Conservation (phyloP, 2,888 invertebrate species). For the Eupeodes latifasciatus region DNA sequence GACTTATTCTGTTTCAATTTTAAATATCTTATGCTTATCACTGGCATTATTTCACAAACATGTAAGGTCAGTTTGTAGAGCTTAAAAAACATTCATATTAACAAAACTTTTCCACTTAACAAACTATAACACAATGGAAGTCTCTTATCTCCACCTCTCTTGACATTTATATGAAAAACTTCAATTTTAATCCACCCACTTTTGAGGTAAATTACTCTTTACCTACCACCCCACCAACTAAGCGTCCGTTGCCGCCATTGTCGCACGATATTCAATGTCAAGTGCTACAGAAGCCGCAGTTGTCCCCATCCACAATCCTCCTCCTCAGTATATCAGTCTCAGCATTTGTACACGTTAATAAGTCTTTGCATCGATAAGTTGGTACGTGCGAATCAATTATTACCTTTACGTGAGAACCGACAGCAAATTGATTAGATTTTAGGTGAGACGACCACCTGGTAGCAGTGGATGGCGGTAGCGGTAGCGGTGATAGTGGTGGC, state of each 20-base stretch:
- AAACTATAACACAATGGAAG: not conserved
- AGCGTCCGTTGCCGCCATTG: not conserved
- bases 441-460: conserved; percentile 53
- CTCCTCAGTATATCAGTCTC: not conserved
- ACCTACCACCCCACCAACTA: not conserved
- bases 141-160: conserved; percentile 28
- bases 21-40: no score
- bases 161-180: conserved; percentile 43
- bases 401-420: conserved; percentile 65
- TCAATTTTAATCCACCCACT: conserved; percentile 37
- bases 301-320: no score
- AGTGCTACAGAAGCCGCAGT: conserved; percentile 19
- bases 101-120: conserved; percentile 13
- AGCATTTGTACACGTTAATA: conserved; percentile 25
- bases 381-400: conserved; percentile 73
- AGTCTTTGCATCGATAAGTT: conserved; percentile 67
- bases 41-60: no score
- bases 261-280: conserved; percentile 32
- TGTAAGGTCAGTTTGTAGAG: not conserved
- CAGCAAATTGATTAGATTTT: conserved; percentile 53
- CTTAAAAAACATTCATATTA: not conserved
- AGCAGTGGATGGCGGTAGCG: conserved; percentile 22
- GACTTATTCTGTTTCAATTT: no score
- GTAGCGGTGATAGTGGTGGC: conserved; percentile 14
- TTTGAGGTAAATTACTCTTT: conserved; percentile 12